Base-by-base conservation (phyloP, 2,797 vertebrate genomes). In the Sebastes aleutianus region DNA sequence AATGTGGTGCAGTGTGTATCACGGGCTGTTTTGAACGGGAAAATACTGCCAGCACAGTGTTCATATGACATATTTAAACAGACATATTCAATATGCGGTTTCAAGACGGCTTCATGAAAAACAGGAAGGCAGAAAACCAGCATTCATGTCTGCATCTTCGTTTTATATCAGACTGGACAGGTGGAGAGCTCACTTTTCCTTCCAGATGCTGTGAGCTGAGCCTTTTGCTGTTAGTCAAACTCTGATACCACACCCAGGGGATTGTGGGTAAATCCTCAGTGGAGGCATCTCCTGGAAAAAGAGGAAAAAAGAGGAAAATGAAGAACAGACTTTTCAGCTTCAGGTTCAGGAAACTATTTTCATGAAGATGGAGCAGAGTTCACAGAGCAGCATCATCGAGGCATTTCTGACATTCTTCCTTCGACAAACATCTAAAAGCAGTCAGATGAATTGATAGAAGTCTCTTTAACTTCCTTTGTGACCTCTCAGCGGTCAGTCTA, bases 251-350 rank as follows among this genome's bases (percentile, higher is more conserved):
- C 79, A 76, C 80, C 74, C 78, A 82, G 22, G 79, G 68, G 73
- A 80, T 90, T 84, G 47, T 1, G 16, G 88, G 80, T 66, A 89
- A 83, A 61, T 85, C 90, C 53, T 1, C 63, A 69, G 82, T 36
- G 82, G 65, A 0, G 43, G 74, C 36, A 90, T 61, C 47, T 85
- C 91, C 87, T 71, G 80, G 66, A 92, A 8, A 32, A 54, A 61
- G 22, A 79, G 16, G 26, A 70, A 36, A 65, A 74, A 27, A 31
- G 16, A 58, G 11, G 32, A 32, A 68, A 78, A 78, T 74, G 32
- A 75, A 43, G 16, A 83, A 62, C 54, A 83, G 69, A 50, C 12
- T 36, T 78, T 74, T 78, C 1, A 58, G 50, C 39, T 39, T 70
- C 11, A 59, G 3, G 22, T 68, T 76, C 43, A 67, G 34, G 73